Evolutionary conservation across 2,888 invertebrate species (phyloP).

Genomic region (Drosophila flavopinicola): DNA sequence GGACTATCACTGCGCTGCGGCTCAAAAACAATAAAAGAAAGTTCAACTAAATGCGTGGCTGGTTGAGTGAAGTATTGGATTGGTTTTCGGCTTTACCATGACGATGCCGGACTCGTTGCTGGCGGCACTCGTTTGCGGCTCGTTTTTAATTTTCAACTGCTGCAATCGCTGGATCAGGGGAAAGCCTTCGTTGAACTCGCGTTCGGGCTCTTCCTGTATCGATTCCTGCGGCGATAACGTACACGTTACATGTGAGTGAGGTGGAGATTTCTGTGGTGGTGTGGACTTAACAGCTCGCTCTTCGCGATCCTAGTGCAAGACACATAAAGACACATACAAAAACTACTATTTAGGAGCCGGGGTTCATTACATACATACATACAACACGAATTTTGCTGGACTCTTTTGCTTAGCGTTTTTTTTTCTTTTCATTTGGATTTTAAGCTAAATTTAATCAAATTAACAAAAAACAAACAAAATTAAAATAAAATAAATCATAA

Average conservation of each 20-base stretch:
- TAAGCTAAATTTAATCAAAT: slow-evolving; percentile 53
- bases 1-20: neutral
- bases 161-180: slow-evolving; percentile 91
- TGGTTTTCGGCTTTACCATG: slow-evolving; percentile 71
- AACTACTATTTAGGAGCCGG: slow-evolving; percentile 84
- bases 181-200: slow-evolving; percentile 89
- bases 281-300: slow-evolving; percentile 85
- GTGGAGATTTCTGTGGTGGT: slow-evolving; percentile 85
- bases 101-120: slow-evolving; percentile 65
- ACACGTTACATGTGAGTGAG: slow-evolving; percentile 87
- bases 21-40: too few species aligned
- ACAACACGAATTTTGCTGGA: slow-evolving; percentile 70
- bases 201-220: slow-evolving; percentile 85
- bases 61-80: slow-evolving; percentile 5
- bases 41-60: neutral
- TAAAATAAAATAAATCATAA: neutral
- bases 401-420: neutral
- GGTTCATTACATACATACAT: slow-evolving; percentile 80
- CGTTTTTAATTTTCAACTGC: slow-evolving; percentile 91
- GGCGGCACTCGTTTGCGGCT: slow-evolving; percentile 85
- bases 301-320: slow-evolving; percentile 86
- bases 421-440: slow-evolving; percentile 18
- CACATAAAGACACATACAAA: slow-evolving; percentile 84
- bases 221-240: slow-evolving; percentile 86
- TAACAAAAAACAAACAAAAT: slow-evolving; percentile 14